Base-by-base conservation (phyloP, 2,888 invertebrate species). In the Drosophila meridionalis region DNA sequence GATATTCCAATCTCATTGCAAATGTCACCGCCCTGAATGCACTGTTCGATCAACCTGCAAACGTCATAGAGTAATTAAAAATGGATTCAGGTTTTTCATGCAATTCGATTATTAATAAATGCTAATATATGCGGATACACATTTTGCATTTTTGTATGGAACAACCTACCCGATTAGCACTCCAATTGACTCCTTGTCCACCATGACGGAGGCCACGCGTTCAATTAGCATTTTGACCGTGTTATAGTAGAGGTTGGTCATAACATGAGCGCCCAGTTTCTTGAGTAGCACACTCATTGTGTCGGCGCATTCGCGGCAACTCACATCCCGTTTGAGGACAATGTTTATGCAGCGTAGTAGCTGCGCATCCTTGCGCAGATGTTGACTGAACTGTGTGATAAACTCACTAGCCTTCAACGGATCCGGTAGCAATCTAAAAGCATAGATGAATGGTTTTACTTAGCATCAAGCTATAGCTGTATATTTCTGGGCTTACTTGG, bases 141-240 rank as follows among this genome's bases (percentile, higher is more conserved):
- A 34, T 20, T n/a, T 38, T 28, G 3, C 6, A 11, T 20, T 30
- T n/a, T 14, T 14, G 6, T 20, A 32, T 45, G 5, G 11, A 2
- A 3, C 2, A n/a, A 59, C 94, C 76, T 94, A 95, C 63, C 94
- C 93, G 12, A 96, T 94, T 30, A 96, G 93, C 90, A 97, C 95
- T 75, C 96, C 95, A 83, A 99, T 95, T 0, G 98, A 97, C 76
- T 97, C 96, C 87, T 96, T 96, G 92, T 99, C 99, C 12, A 99
- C 97, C 97, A 99, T 98, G 6, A 99, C 98, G 0, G 98, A 98
- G 76, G 98, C 98, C 14, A 98, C 97, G 69, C 99, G 95, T 93
- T 99, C 99, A 67, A 99, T 94, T 55, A 99, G 93, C 96, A 98
- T 98, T 94, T 99, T 99, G 47, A 99, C 97, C 1, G 98, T 98